Evolutionary conservation across 2,797 vertebrate genomes (phyloP), one percentile per base, ranked within the genome.

Genomic region (Eulemur coronatus): DNA sequence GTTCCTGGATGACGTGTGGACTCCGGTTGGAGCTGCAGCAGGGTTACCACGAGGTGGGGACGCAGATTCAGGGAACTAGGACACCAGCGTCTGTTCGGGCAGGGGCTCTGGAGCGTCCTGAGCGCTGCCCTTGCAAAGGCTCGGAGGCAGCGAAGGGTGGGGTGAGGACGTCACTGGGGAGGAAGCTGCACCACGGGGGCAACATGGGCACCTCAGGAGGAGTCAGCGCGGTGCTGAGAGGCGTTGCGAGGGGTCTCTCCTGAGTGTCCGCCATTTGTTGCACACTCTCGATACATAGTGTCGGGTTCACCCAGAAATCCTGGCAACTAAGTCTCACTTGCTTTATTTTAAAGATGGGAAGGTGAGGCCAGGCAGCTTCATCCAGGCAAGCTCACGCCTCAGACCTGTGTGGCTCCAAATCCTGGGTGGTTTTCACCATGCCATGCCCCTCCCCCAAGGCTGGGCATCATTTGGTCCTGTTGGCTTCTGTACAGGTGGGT

Each of bases 251-350:
- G 4, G 12, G 11, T 46, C 38, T 0, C 1, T 1, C 1, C 10
- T n/a, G 33, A n/a, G 11, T 2, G 0, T 20, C 5, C 4, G 0
- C 4, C 0, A 0, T 0, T 1, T 2, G 11, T 17, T 7, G 33
- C 41, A 4, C 7, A 11, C 0, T 2, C 7, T 13, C 7, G 18
- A 43, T 18, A 4, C 5, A 2, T 9, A 14, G 41, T 2, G 5
- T 26, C 30, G 0, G 7, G 2, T 2, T 5, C 17, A 17, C 9
- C 9, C 7, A 13, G 84, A 1, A 30, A 12, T 24, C 35, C 33
- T 41, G 57, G 50, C 20, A 46, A 13, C 12, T 1, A 35, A 55
- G 24, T 33, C 52, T 35, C 1, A 0, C 13, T 18, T 10, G 28
- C 14, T 35, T 80, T 48, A 9, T 69, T 59, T 48, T 5, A 4